Evolutionary conservation across 1,140 invertebrate genomes (phyloP).

Genomic region (Brachionus manjavacas): DNA sequence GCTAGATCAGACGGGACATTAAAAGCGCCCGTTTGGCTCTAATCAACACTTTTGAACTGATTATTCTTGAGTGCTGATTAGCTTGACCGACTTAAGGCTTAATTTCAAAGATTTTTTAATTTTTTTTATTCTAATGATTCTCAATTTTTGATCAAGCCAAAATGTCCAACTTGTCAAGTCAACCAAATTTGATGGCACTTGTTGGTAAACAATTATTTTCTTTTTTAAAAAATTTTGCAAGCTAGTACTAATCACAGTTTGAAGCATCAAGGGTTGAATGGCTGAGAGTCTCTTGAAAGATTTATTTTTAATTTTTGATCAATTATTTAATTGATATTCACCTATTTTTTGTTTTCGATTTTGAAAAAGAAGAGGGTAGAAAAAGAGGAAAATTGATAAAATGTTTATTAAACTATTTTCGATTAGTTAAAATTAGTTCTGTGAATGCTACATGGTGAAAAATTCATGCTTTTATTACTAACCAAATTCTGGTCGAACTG

Average conservation of each 20-base stretch:
- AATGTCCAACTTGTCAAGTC: conserved; percentile 13
- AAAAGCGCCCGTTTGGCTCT: neutral
- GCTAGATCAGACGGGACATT: neutral
- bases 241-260: neutral
- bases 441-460: too few species aligned
- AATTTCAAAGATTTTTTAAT: neutral
- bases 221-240: neutral
- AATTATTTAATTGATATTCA: too few species aligned
- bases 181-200: conserved; percentile 8
- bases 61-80: neutral
- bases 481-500: too few species aligned
- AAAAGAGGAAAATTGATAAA: too few species aligned
- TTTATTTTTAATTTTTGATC: neutral
- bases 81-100: neutral
- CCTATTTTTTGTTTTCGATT: neutral
- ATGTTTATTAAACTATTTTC: too few species aligned
- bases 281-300: too few species aligned
- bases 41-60: too few species aligned
- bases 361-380: too few species aligned
- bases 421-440: too few species aligned
- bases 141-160: conserved; percentile 20
- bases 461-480: too few species aligned
- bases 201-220: conserved; percentile 16
- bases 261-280: neutral
- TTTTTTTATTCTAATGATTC: neutral